Evolutionary conservation across 2,113 vertebrate species (phyloP), one percentile per base, ranked within the genome.

Genomic region (Alligator sinensis): DNA sequence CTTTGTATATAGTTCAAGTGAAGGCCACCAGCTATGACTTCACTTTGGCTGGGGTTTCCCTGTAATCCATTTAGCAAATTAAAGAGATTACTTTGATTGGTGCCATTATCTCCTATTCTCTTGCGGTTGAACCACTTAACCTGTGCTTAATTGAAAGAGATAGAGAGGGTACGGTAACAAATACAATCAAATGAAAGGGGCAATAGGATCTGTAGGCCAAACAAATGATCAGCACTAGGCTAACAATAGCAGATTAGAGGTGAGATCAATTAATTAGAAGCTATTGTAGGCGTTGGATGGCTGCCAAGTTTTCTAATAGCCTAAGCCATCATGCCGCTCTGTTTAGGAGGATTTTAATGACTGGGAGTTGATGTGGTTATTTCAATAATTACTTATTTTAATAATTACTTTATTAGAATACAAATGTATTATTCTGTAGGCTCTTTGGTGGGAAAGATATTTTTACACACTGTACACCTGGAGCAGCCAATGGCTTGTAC

Each of bases 71-170:
- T 98, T 98, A 98, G 98, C 98, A 98, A 98, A 98, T 98, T 98
- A 98, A 98, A 98, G 98, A 98, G 98, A 98, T 98, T 98, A 98
- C 98, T 98, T 98, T 98, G 98, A 98, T 98, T 98, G 98, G 97
- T 98, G 97, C 98, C 98, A 98, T 98, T 98, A 98, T 98, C 98
- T 98, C 97, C 97, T 98, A 97, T 98, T 98, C 98, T 98, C 98
- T 98, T 98, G 97, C 72, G 98, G 98, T 98, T 98, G 98, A 98
- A 98, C 98, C 98, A 98, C 98, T 98, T 98, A 98, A 98, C 98
- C 98, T 98, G 98, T 98, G 97, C 98, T 98, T 98, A 98, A 98
- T 98, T 98, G 98, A 98, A 98, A 98, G 98, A 98, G 98, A 98
- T 98, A 98, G 98, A 98, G 97, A 98, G 98, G 97, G 97, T 98